Evolutionary conservation across 2,113 vertebrate species (phyloP).

Genomic region (human (Homo sapiens)): DNA sequence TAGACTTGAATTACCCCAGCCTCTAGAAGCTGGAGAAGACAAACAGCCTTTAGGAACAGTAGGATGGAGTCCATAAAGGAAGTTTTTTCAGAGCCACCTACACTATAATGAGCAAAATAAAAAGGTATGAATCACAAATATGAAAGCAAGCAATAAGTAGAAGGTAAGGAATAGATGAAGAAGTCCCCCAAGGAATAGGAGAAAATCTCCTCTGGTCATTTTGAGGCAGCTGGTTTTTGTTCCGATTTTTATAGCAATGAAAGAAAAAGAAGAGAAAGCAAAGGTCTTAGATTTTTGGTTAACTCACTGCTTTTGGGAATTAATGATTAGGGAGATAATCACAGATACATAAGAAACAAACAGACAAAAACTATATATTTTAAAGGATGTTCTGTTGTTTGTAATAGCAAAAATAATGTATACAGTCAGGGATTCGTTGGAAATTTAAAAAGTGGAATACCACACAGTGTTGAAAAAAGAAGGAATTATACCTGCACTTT

Average conservation of each 20-base stretch:
- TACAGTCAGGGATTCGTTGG: neutral
- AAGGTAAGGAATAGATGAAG: neutral
- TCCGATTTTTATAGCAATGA: neutral
- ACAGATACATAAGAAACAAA: neutral
- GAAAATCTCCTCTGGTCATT: constrained; percentile 5
- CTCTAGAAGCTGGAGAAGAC: neutral
- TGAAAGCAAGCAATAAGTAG: neutral
- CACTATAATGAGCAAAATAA: neutral
- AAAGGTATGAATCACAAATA: neutral
- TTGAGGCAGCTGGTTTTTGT: neutral
- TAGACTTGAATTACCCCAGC: neutral
- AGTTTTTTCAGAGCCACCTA: neutral
- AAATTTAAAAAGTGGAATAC: neutral
- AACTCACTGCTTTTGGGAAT: neutral
- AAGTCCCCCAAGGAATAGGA: neutral
- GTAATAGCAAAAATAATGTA: neutral
- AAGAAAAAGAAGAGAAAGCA: constrained; percentile 22
- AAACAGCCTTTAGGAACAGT: neutral
- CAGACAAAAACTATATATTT: neutral
- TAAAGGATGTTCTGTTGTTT: neutral
- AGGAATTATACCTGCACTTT: neutral
- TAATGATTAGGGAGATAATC: neutral
- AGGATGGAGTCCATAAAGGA: neutral
- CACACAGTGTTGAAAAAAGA: neutral
- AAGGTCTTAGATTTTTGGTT: constrained; percentile 3